Base-by-base conservation (phyloP, 1,140 invertebrate species). In the Hycleus phaleratus region DNA sequence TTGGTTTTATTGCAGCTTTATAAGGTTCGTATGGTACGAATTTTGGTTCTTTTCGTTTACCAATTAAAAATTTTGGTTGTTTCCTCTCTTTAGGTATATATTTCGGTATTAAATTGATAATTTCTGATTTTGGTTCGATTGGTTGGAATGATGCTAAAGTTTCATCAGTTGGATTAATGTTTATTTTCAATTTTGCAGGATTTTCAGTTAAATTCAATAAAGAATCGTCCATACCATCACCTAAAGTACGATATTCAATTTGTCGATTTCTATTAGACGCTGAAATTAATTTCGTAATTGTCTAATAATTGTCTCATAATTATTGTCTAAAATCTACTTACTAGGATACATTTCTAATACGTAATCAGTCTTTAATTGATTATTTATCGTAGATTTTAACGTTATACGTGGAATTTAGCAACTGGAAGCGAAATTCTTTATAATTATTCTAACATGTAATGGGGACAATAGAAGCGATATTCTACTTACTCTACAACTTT, bases 1-100 rank as follows among this genome's bases (percentile, higher is more conserved):
- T 86, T 45, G 87, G 87, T 71, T 85, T 88, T 0, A 91, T 85
- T 60, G 90, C 90, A 52, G 83, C 89, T 69, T 90, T 88, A 66
- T 92, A 93, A 0, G 91, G 91, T 68, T 94, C 91, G 66, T 89
- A 92, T 1, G 91, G 91, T 18, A 94, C 81, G 75, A 93, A 93
- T 71, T 89, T 91, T 1, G 88, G 86, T 65, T 86, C 84, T 66
- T 85, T 89, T 0, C 78, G 80, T 71, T 85, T 84, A 43, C 53
- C 61, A 10, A 64, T 49, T 26, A 69, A 53, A 50, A 65, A 71
- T 47, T 69, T 71, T 10, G 61, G 61, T 11, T 61, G 50, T 52
- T 68, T 69, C 10, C 60, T 56, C 40, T 69, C 63, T 47, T 68
- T 66, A 38, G 65, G 63, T 6, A 68, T 53, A 54, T 72, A 73